Conservation (phyloP, 1,140 invertebrate genomes). For the Macrotrachela quadricornifera region DNA sequence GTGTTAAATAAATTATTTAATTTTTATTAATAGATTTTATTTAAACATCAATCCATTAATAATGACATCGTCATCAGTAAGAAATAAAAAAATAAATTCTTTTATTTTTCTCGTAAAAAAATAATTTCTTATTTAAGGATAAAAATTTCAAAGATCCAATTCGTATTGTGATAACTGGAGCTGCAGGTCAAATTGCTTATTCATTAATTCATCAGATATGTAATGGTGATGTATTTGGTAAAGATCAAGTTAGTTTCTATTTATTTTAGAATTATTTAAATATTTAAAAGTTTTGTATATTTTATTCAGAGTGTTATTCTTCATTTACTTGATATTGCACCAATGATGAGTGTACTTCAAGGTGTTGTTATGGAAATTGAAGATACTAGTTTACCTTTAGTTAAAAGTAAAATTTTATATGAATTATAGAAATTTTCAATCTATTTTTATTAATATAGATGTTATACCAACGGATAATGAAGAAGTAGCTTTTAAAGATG, state of each 20-base stretch:
- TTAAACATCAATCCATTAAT: no score
- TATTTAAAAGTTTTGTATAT: slow-evolving; percentile 17
- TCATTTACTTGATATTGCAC: slow-evolving; percentile 76
- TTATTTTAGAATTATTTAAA: background rate
- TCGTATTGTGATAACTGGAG: slow-evolving; percentile 83
- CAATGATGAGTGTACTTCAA: slow-evolving; percentile 76
- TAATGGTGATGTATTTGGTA: slow-evolving; percentile 86
- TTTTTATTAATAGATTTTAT: no score
- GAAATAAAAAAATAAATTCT: no score
- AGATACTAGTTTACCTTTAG: slow-evolving; percentile 78
- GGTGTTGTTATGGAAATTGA: slow-evolving; percentile 90
- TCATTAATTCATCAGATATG: slow-evolving; percentile 77
- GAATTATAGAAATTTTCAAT: no score
- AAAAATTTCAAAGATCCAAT: slow-evolving; percentile 21
- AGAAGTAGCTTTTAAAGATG: slow-evolving; percentile 72
- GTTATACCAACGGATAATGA: slow-evolving; percentile 68
- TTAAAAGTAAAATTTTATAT: background rate
- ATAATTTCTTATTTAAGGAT: no score
- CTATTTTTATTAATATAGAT: background rate
- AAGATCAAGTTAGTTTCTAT: slow-evolving; percentile 39
- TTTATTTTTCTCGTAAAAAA: no score
- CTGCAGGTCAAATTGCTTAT: slow-evolving; percentile 87
- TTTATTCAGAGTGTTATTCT: slow-evolving; percentile 47
- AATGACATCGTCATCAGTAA: no score
- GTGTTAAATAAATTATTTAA: no score